These are phyloP conservation scores for Colletes collaris DNA, from an alignment of 2,888 invertebrate species.

Conservation along the genomic window DNA sequence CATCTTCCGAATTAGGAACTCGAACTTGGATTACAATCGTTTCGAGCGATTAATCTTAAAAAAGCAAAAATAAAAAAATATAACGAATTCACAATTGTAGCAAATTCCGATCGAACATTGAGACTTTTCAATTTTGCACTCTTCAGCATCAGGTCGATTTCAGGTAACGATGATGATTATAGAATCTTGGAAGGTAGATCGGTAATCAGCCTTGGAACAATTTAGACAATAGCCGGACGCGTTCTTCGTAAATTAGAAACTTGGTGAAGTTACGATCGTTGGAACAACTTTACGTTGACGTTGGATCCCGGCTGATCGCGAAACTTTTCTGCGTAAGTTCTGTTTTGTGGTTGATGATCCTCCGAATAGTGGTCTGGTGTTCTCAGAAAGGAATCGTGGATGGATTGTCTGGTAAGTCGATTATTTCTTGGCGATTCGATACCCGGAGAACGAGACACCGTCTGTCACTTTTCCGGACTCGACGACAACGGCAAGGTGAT, in stretches of 20 bases:
- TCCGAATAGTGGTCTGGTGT: neutral
- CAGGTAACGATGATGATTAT: slow-evolving; percentile 21
- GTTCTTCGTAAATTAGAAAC: neutral
- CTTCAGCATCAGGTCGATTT: slow-evolving; percentile 34
- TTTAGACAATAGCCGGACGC: neutral
- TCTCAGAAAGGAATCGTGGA: neutral
- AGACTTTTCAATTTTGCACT: slow-evolving; percentile 19
- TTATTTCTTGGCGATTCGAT: slow-evolving; percentile 81
- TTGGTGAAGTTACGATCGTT: neutral
- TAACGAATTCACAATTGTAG: slow-evolving; percentile 3
- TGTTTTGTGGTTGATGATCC: neutral
- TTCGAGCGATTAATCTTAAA: slow-evolving; percentile 7
- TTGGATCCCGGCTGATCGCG: neutral
- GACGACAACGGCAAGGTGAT: slow-evolving; percentile 81
- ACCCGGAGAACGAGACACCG: slow-evolving; percentile 80
- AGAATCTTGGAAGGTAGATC: neutral
- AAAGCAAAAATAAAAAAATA: slow-evolving; percentile 9
- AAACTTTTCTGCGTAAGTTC: neutral
- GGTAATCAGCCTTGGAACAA: neutral
- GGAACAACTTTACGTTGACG: neutral
- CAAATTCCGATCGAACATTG: slow-evolving; percentile 22
- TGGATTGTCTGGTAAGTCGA: neutral
- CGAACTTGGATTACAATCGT: slow-evolving; percentile 22
- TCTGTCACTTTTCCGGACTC: slow-evolving; percentile 76
- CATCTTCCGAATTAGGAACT: slow-evolving; percentile 41